These are phyloP conservation scores for human DNA, from an alignment of 2,113 vertebrate species.

Conservation along the genomic window GRCh38 chr9:33842501-33843000, in stretches of 20 bases:
- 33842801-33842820: constrained; percentile 5
- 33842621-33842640: background rate
- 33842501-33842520: background rate
- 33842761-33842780: background rate
- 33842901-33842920: background rate
- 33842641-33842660: background rate
- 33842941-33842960: background rate
- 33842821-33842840: background rate
- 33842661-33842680: background rate
- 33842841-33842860: background rate
- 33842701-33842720: background rate
- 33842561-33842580: constrained; percentile 8
- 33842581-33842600: background rate
- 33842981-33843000: no score
- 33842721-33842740: background rate
- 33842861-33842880: background rate
- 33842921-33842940: background rate
- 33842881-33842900: background rate
- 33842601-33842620: background rate
- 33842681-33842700: constrained; percentile 15
- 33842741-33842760: background rate
- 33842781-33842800: background rate
- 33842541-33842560: background rate
- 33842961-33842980: background rate
- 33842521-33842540: background rate